These are phyloP conservation scores for Pemphredon lugubris DNA, from an alignment of 2,888 invertebrate genomes.

Conservation along the genomic window DNA sequence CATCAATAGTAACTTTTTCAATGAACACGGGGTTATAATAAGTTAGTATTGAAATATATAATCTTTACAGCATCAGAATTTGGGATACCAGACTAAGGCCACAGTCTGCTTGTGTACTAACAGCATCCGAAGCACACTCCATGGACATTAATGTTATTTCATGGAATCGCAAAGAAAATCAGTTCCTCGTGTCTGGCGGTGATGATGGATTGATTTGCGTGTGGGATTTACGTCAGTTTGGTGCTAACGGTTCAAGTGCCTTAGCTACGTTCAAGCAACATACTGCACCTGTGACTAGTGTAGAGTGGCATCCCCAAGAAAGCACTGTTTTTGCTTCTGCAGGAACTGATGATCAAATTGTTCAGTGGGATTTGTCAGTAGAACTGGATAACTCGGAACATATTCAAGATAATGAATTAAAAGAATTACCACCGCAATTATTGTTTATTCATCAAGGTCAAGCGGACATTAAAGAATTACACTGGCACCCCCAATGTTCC, in stretches of 20 bases:
- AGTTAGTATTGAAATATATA: not conserved
- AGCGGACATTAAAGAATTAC: conserved; percentile 97
- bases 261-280: conserved; percentile 98
- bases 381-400: conserved; percentile 88
- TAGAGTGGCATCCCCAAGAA: conserved; percentile 98
- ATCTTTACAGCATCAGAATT: conserved; percentile 87
- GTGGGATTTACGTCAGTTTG: conserved; percentile 96
- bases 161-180: conserved; percentile 95
- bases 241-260: conserved; percentile 85
- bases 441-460: conserved; percentile 99
- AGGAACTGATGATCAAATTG: conserved; percentile 97
- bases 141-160: conserved; percentile 98
- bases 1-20: too few species aligned
- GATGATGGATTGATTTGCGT: conserved; percentile 97
- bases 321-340: conserved; percentile 95
- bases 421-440: conserved; percentile 94
- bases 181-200: conserved; percentile 86
- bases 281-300: conserved; percentile 94
- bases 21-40: not conserved
- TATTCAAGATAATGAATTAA: conserved; percentile 77
- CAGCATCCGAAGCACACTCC: conserved; percentile 92
- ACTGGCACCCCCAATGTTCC: conserved; percentile 98
- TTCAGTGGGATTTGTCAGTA: conserved; percentile 97
- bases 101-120: conserved; percentile 95
- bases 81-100: conserved; percentile 97